Percentiles rank a stretch among this genome's conserved stretches.
These are phyloP conservation scores for Archivesica marissinica DNA, from an alignment of 1,140 invertebrate species.

Conservation along the genomic window DNA sequence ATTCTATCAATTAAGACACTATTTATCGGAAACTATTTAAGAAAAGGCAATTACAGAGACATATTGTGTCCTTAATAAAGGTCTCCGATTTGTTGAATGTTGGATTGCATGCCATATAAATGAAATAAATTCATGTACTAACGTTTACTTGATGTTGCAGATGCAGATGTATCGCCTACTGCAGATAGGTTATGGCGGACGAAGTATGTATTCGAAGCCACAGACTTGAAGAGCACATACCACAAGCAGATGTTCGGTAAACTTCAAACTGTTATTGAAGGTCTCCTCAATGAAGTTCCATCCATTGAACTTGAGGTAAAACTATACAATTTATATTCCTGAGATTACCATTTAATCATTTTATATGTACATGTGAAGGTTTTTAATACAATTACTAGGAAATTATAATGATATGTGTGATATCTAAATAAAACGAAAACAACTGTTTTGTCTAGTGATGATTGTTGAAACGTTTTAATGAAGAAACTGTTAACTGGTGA, in stretches of 20 bases:
- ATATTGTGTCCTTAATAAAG: no score
- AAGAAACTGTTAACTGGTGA: no score
- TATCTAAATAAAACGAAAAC: no score
- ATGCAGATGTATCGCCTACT: slow-evolving; percentile 39
- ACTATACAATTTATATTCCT: not conserved
- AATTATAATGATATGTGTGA: no score
- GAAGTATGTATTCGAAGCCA: slow-evolving; percentile 36
- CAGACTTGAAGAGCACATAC: not conserved
- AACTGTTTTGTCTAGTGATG: no score
- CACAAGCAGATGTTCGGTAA: slow-evolving; percentile 30
- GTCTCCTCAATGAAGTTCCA: slow-evolving; percentile 30
- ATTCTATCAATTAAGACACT: no score
- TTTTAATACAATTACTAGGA: no score
- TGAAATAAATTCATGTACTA: not conserved
- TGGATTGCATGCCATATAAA: not conserved
- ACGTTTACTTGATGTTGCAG: not conserved
- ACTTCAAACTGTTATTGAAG: slow-evolving; percentile 41
- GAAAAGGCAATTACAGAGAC: no score
- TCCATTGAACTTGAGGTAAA: slow-evolving; percentile 48
- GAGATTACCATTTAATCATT: not conserved
- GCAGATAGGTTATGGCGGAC: slow-evolving; percentile 49
- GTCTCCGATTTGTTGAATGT: not conserved
- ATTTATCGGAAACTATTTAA: no score
- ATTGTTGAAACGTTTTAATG: no score
- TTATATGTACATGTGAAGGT: no score